Conservation (phyloP, 2,113 vertebrate genomes). For the Platanista minor region DNA sequence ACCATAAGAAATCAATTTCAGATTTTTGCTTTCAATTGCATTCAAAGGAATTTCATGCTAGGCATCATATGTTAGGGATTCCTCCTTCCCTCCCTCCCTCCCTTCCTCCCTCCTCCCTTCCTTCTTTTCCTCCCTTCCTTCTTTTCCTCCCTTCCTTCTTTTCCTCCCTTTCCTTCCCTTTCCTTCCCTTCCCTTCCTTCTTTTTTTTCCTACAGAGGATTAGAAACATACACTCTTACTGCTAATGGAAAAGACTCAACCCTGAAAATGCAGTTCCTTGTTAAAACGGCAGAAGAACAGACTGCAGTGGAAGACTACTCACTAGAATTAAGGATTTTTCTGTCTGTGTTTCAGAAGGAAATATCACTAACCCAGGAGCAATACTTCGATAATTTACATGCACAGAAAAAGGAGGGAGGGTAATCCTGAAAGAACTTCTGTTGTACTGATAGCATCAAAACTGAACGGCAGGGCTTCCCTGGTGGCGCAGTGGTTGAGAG, state of each 20-base stretch:
- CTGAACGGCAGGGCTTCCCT: too few relatives aligned
- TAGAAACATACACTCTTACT: constrained; percentile 43
- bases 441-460: background rate
- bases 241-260: background rate
- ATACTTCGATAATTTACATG: background rate
- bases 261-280: background rate
- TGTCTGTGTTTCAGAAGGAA: background rate
- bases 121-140: background rate
- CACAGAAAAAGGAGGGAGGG: background rate
- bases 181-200: background rate
- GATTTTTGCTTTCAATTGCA: constrained; percentile 36
- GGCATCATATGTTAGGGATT: background rate
- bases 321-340: background rate
- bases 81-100: background rate
- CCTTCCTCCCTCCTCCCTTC: background rate
- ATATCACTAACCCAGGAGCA: background rate
- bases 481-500: too few relatives aligned
- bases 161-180: background rate
- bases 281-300: background rate
- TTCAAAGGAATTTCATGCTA: constrained; percentile 32
- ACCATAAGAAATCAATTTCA: constrained; percentile 7
- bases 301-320: background rate
- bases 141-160: background rate
- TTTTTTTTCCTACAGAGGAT: background rate
- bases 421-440: background rate